Conservation (phyloP, 2,888 invertebrate species). For the Terebella lapidaria region DNA sequence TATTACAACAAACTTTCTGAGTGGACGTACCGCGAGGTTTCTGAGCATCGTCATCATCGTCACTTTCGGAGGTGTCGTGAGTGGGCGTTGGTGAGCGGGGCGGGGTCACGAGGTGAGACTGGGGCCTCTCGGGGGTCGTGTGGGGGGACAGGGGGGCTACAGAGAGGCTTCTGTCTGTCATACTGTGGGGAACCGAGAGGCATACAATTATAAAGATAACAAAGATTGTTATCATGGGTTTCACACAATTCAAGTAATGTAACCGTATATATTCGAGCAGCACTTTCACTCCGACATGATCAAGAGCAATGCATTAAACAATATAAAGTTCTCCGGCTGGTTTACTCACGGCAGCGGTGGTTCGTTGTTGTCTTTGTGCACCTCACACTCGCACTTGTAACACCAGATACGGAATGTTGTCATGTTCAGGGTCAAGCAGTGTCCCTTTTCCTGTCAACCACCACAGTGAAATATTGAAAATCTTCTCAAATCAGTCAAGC, state of each 20-base stretch:
- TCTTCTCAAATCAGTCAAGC: neutral
- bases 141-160: neutral
- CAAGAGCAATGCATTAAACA: too few relatives aligned
- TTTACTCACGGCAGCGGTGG: conserved; percentile 46
- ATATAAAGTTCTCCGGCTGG: too few relatives aligned
- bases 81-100: neutral
- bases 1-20: too few relatives aligned
- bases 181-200: conserved; percentile 6
- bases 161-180: conserved; percentile 4
- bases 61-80: conserved; percentile 3
- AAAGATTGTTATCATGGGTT: too few relatives aligned
- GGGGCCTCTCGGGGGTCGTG: neutral
- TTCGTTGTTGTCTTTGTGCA: conserved; percentile 59
- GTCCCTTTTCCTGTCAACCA: conserved; percentile 53
- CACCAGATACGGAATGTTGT: conserved; percentile 84
- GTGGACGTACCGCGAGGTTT: conserved; percentile 11
- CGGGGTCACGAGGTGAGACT: conserved; percentile 1
- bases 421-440: conserved; percentile 65
- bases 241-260: neutral
- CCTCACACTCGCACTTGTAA: conserved; percentile 78
- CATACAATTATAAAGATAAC: neutral
- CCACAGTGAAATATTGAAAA: neutral
- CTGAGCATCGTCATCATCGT: conserved; percentile 5
- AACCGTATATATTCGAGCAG: neutral
- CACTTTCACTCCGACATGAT: too few relatives aligned